Conservation (phyloP, 64 coral and sea anemone genomes). For the Porites lutea region DNA sequence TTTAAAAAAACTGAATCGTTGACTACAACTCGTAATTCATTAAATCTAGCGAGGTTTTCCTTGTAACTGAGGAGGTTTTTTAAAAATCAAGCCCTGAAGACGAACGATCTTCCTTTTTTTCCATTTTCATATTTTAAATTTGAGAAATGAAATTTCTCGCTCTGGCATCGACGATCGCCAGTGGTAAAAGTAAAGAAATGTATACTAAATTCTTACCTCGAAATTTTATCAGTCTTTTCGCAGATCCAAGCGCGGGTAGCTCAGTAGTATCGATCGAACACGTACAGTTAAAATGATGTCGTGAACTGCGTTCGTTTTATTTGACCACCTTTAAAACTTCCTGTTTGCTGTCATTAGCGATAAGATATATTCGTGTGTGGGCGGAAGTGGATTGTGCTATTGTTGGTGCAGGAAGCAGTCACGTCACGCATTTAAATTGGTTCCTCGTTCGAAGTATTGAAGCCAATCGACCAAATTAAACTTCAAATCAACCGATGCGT, state of each 20-base stretch:
- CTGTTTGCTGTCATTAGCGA: conserved; percentile 17
- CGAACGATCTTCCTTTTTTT: too few species aligned
- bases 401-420: conserved; percentile 27
- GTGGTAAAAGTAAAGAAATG: too few species aligned
- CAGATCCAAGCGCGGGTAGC: background rate
- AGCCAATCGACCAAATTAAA: background rate
- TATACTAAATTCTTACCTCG: background rate
- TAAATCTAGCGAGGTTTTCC: too few species aligned
- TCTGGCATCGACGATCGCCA: too few species aligned
- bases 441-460: conserved; percentile 1
- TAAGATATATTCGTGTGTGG: background rate
- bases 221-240: background rate
- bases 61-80: too few species aligned
- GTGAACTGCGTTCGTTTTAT: conserved; percentile 4
- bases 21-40: too few species aligned
- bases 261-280: too few species aligned
- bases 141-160: too few species aligned
- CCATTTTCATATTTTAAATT: too few species aligned
- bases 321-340: conserved; percentile 15
- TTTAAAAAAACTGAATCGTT: too few species aligned
- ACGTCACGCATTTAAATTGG: conserved; percentile 18
- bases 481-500: background rate
- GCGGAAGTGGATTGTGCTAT: conserved; percentile 18
- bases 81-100: too few species aligned
- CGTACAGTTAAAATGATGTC: conserved; percentile 9